These are phyloP conservation scores for Archocentrus centrarchus DNA, from an alignment of 2,113 vertebrate species.

Conservation along the genomic window DNA sequence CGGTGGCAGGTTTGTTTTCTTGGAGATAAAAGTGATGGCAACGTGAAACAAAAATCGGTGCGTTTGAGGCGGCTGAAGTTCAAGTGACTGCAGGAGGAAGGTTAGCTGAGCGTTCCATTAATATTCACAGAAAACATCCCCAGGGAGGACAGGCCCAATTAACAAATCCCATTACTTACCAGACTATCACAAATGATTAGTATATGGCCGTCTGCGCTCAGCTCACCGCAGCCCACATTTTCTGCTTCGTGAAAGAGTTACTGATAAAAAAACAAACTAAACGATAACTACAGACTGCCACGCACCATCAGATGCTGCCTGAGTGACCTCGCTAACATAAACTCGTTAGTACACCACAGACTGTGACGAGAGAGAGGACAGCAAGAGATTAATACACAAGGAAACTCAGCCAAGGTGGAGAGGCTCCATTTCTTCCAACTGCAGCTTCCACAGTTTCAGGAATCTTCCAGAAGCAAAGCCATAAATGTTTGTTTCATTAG, in stretches of 20 bases:
- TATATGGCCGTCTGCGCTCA: slow-evolving; percentile 68
- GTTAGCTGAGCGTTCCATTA: slow-evolving; percentile 65
- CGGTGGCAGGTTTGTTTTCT: slow-evolving; percentile 40
- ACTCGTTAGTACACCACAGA: slow-evolving; percentile 43
- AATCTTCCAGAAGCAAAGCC: slow-evolving; percentile 1
- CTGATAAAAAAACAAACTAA: slow-evolving; percentile 33
- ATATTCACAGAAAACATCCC: slow-evolving; percentile 69
- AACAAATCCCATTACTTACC: slow-evolving; percentile 81
- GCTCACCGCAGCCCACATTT: slow-evolving; percentile 68
- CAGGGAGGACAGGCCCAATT: slow-evolving; percentile 77
- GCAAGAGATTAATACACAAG: slow-evolving; percentile 34
- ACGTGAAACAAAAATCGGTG: slow-evolving; percentile 15
- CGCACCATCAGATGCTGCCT: slow-evolving; percentile 45
- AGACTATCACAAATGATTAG: slow-evolving; percentile 80
- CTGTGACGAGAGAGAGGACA: slow-evolving; percentile 44
- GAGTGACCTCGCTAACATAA: slow-evolving; percentile 41
- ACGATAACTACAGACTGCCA: slow-evolving; percentile 39
- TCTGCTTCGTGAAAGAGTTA: slow-evolving; percentile 61
- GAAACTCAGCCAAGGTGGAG: neutral
- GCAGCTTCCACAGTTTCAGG: neutral
- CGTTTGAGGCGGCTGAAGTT: slow-evolving; percentile 46
- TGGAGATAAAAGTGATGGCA: slow-evolving; percentile 38
- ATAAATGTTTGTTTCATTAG: neutral
- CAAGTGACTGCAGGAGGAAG: slow-evolving; percentile 54
- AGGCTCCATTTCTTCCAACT: slow-evolving; percentile 9